Evolutionary conservation across 2,797 vertebrate species (phyloP).

Genomic region (Iguana delicatissima): DNA sequence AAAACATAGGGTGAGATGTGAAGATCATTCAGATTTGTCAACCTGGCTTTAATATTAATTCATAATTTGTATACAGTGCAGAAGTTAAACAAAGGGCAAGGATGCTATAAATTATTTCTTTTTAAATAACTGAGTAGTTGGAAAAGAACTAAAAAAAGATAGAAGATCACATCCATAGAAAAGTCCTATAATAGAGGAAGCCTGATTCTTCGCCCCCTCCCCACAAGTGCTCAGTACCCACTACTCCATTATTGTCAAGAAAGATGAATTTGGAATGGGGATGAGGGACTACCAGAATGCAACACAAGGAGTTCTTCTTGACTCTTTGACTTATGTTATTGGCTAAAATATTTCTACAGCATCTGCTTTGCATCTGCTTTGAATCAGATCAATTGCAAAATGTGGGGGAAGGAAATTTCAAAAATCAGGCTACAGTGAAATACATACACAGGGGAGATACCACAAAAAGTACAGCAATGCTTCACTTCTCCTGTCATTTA

Average conservation of each 20-base stretch:
- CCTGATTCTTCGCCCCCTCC: too few relatives aligned
- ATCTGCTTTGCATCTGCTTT: not conserved
- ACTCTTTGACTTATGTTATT: not conserved
- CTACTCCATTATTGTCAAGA: not conserved
- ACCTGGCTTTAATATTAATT: not conserved
- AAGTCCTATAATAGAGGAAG: not conserved
- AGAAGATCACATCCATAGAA: not conserved
- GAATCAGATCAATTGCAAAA: not conserved
- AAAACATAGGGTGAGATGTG: not conserved
- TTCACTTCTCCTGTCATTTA: not conserved
- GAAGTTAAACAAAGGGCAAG: conserved; percentile 30
- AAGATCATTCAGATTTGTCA: conserved; percentile 5
- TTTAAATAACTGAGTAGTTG: not conserved
- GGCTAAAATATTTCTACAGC: not conserved
- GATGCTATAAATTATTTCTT: not conserved
- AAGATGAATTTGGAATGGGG: not conserved
- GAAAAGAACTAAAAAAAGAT: not conserved
- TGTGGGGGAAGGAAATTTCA: not conserved
- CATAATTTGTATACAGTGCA: not conserved
- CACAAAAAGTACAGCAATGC: not conserved
- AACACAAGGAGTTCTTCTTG: not conserved
- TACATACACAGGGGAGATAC: not conserved
- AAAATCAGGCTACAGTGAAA: not conserved
- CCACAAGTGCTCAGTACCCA: not conserved
- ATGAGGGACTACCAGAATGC: not conserved